Evolutionary conservation across 2,888 invertebrate genomes (phyloP), one percentile per base, ranked within the genome.

Genomic region (Cybosia mesomella): DNA sequence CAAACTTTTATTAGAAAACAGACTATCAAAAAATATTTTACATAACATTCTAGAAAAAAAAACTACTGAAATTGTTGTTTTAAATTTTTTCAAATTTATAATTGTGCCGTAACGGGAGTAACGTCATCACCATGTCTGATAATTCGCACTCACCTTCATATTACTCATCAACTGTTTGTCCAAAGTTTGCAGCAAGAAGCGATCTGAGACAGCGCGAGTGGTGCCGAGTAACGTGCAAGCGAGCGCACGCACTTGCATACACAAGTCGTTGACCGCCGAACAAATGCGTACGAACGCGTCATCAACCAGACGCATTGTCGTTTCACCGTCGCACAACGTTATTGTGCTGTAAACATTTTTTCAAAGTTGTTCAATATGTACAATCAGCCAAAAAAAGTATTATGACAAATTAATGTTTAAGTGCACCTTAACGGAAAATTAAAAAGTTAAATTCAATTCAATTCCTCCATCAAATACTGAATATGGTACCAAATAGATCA

Each of bases 141-240:
- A 28, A 28, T 59, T 36, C 21, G n/a, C 13, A n/a, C 22, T 85
- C 90, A 98, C 98, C 95, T 98, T 97, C 97, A 99, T 97, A 86
- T 98, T 98, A 64, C 98, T 98, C 98, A 99, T 99, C 32, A 99
- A 96, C 87, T 99, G 99, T 91, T 99, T 99, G 88, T 99, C 99
- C 49, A 99, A 93, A 0, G 99, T 99, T 93, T 99, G 99, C 86
- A 98, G 97, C 66, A 99, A 95, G 91, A 99, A 99, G 71, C 97
- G 96, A 60, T 97, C 96, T 67, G 98, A 98, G 7, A 99, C 99
- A 64, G 96, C 96, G 61, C 97, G 96, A 95, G 99, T 98, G 18
- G 97, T 96, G 0, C 99, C 99, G 67, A 99, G 95, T 66, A 98
- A 94, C 53, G 97, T 96, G 77, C 98, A 98, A 0, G 99, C 98